Base-by-base conservation (phyloP, 2,888 invertebrate genomes). In the Diploptera punctata region DNA sequence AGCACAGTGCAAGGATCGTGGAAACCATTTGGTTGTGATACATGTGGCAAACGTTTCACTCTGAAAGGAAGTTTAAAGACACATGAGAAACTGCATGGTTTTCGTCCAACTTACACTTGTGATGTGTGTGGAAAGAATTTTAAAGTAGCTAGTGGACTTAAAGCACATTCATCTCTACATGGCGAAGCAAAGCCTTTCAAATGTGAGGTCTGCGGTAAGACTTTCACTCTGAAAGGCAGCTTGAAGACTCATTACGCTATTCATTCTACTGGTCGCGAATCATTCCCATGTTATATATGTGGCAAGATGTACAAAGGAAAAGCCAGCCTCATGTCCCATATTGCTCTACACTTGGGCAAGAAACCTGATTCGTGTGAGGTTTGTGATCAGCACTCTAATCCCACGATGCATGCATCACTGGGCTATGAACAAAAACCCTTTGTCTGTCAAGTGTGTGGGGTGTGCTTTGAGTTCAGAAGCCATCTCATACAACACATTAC, bases 1-100 rank as follows among this genome's bases (percentile, higher is more conserved):
- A 29, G n/a, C n/a, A 29, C 26, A 16, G 13, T 21, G 24, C 62
- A 47, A 26, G 16, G n/a, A 21, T 44, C 65, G 16, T 65, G 65
- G 65, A 65, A 65, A n/a, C 65, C 65, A 9, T 65, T 65, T 26
- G 44, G 65, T 16, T 65, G 65, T 65, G 65, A 65, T 26, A 65
- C 44, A 16, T 65, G 65, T 26, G 65, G 65, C 18, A 65, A 65
- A 24, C 43, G 65, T 24, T 65, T 65, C 26, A 65, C 65, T 10
- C 29, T 65, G 26, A 65, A 24, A 65, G 65, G 65, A 21, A 65
- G 65, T 18, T 44, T 65, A n/a, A 65, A 26, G 18, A 65, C 65
- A 16, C 65, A 65, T n/a, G 65, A 65, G 44, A 65, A 65, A 19
- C 47, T 65, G 21, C 65, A 65, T 47, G 47, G 65, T 18, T 65